phyloP scores from a whole-genome alignment of 2,113 vertebrate genomes.

The Cariama cristata region DNA sequence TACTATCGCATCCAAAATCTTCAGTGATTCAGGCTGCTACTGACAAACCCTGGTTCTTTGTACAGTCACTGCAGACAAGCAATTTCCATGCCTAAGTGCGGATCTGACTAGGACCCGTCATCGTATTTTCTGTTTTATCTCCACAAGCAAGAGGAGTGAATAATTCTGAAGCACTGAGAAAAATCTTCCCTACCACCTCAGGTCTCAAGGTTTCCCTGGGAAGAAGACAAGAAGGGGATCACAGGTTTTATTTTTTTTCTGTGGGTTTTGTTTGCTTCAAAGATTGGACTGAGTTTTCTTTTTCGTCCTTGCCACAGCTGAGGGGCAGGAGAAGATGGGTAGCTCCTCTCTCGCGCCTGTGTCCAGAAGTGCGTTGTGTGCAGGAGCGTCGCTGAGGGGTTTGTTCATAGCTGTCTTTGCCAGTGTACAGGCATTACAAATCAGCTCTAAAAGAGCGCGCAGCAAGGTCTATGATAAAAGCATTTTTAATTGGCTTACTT shows the following conservation, averaged over 20 bases:
- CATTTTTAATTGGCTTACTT: neutral
- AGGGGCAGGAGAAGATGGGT: neutral
- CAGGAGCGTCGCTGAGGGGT: neutral
- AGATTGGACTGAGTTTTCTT: neutral
- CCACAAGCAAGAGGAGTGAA: neutral
- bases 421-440: neutral
- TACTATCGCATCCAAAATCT: neutral
- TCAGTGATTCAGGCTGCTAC: neutral
- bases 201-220: neutral
- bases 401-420: neutral
- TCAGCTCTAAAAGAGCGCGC: neutral
- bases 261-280: neutral
- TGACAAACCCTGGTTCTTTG: neutral
- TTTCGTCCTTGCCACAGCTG: neutral
- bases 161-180: constrained; percentile 11
- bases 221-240: neutral
- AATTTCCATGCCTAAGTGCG: neutral
- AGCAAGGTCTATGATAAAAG: neutral
- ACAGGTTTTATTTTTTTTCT: neutral
- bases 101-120: neutral
- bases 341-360: neutral
- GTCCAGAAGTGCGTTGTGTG: neutral
- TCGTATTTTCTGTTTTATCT: neutral
- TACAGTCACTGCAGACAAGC: neutral
- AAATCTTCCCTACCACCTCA: neutral